Percentiles rank a stretch among this genome's conserved stretches.
These are phyloP conservation scores for Anguilla anguilla DNA, from an alignment of 2,797 vertebrate species.

Conservation along the genomic window DNA sequence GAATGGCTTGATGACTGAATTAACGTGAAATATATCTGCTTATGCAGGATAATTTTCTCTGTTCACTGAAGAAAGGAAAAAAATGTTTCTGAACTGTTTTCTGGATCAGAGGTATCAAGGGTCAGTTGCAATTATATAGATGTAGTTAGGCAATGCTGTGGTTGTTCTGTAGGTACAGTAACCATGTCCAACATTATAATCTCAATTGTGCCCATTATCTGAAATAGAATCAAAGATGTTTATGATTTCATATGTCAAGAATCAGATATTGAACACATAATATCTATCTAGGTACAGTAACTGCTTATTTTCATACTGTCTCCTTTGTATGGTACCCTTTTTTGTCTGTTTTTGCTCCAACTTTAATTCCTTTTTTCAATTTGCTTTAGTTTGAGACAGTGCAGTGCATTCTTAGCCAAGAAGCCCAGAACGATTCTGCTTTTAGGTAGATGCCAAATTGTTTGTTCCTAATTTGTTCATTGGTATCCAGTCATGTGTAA, in stretches of 20 bases:
- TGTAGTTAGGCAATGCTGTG: not conserved
- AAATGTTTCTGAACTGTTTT: not conserved
- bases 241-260: not conserved
- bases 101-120: slow-evolving; percentile 1
- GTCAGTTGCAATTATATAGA: slow-evolving; percentile 30
- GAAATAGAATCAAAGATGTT: not conserved
- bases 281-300: not conserved
- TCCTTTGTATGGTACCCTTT: not conserved
- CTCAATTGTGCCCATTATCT: not conserved
- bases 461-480: not conserved
- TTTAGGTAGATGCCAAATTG: not conserved
- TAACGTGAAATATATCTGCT: slow-evolving; percentile 1
- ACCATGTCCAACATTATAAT: not conserved
- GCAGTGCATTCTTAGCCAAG: not conserved
- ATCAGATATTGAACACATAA: not conserved
- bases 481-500: not conserved
- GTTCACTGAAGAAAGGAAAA: not conserved
- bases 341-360: not conserved
- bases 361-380: slow-evolving; percentile 17
- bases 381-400: not conserved
- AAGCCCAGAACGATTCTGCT: not conserved
- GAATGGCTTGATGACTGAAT: not conserved
- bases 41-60: slow-evolving; percentile 14
- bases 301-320: too few species aligned
- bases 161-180: not conserved